These are phyloP conservation scores for Neoarius graeffei DNA, from an alignment of 2,113 vertebrate genomes.

Conservation along the genomic window DNA sequence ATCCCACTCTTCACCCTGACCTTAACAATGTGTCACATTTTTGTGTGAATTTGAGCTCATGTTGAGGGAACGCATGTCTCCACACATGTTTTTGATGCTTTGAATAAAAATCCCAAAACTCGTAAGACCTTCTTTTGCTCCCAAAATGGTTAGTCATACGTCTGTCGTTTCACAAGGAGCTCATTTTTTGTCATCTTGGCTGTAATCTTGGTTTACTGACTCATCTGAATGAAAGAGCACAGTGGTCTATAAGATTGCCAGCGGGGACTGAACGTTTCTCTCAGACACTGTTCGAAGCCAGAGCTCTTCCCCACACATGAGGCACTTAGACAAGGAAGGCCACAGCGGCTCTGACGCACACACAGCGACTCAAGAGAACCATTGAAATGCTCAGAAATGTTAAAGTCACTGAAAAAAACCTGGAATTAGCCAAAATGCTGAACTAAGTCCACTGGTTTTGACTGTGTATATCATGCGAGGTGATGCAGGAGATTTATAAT, in stretches of 20 bases:
- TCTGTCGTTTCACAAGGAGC: slow-evolving; percentile 50
- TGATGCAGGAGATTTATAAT: not conserved
- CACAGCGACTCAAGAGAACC: slow-evolving; percentile 32
- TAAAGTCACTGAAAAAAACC: slow-evolving; percentile 6
- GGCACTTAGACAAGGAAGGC: slow-evolving; percentile 6
- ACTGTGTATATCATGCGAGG: not conserved
- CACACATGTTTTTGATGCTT: slow-evolving; percentile 22
- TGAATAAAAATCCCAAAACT: slow-evolving; percentile 3
- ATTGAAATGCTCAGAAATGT: slow-evolving; percentile 40
- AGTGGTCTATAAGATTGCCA: slow-evolving; percentile 36
- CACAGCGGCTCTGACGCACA: slow-evolving; percentile 36
- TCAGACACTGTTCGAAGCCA: slow-evolving; percentile 40
- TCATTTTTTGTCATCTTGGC: slow-evolving; percentile 48
- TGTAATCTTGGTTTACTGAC: slow-evolving; percentile 52
- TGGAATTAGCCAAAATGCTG: slow-evolving; percentile 8
- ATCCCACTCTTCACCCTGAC: not conserved
- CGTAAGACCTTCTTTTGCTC: slow-evolving; percentile 15
- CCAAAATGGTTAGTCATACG: slow-evolving; percentile 46
- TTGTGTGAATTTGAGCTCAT: slow-evolving; percentile 2
- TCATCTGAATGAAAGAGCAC: slow-evolving; percentile 55
- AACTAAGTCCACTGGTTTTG: slow-evolving; percentile 14
- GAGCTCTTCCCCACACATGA: slow-evolving; percentile 26
- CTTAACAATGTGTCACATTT: not conserved
- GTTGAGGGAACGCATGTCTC: not conserved
- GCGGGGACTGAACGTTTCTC: slow-evolving; percentile 42